Evolutionary conservation across 2,113 vertebrate species (phyloP).

Genomic region (Pedionomus torquatus): DNA sequence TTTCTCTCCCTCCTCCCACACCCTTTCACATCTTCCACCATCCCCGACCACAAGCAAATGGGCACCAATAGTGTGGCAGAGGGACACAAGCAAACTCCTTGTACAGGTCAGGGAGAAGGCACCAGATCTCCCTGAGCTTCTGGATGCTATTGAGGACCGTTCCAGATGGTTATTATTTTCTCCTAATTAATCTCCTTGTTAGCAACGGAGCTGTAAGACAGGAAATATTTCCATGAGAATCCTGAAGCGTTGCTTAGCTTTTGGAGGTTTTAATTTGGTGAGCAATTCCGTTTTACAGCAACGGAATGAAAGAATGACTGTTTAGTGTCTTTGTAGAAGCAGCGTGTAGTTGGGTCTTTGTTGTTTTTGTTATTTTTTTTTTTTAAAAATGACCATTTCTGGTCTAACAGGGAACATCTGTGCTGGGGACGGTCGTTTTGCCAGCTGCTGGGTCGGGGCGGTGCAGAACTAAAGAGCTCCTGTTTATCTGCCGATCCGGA

Average conservation of each 20-base stretch:
- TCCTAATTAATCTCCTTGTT: background rate
- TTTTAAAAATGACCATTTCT: background rate
- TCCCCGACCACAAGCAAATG: fast-evolving
- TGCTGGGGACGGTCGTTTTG: background rate
- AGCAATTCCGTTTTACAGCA: background rate
- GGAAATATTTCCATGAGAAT: background rate
- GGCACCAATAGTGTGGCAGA: fast-evolving
- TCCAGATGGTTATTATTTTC: background rate
- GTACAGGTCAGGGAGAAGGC: background rate
- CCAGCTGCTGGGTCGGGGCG: background rate
- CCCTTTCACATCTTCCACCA: background rate
- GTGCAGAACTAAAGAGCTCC: conserved; percentile 27
- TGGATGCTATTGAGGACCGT: background rate
- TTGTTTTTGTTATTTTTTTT: background rate
- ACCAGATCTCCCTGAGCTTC: background rate
- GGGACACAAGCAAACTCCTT: fast-evolving
- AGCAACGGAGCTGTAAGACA: background rate
- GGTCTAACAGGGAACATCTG: conserved; percentile 54
- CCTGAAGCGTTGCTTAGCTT: background rate
- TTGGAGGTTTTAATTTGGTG: background rate
- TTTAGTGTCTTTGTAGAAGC: background rate
- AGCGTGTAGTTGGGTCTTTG: too few species aligned
- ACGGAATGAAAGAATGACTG: background rate
- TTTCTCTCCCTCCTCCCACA: background rate
- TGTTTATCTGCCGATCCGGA: background rate